A percentile compares a stretch with the other conserved stretches of the same genome.
Conservation (phyloP, 2,888 invertebrate genomes). For the Micoletzkya japonica region DNA sequence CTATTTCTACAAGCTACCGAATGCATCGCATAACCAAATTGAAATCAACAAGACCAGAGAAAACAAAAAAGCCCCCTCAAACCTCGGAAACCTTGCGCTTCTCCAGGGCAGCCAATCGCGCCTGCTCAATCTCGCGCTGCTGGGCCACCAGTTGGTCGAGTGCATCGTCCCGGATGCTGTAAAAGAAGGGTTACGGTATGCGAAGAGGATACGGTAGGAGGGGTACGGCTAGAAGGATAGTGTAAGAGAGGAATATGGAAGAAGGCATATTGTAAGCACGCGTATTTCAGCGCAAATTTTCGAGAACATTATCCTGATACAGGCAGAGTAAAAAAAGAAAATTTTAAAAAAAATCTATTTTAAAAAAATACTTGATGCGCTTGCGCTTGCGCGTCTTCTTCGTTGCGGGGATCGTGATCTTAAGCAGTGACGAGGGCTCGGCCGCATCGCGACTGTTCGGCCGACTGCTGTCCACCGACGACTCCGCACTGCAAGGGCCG, state of each 20-base stretch:
- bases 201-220: too few species aligned
- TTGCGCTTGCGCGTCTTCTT: slow-evolving; percentile 14
- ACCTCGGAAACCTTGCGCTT: slow-evolving; percentile 19
- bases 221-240: too few species aligned
- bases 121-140: slow-evolving; percentile 1
- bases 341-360: neutral
- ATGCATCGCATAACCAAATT: too few species aligned
- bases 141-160: slow-evolving; percentile 2
- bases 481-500: too few species aligned
- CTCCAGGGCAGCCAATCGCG: slow-evolving; percentile 6
- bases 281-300: too few species aligned
- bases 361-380: neutral
- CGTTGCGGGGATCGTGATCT: slow-evolving; percentile 7
- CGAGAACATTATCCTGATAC: neutral
- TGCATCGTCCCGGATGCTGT: neutral
- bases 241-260: too few species aligned
- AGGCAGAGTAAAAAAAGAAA: neutral
- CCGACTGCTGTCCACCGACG: neutral
- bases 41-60: neutral
- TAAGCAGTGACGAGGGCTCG: neutral
- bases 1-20: too few species aligned
- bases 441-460: slow-evolving; percentile 5
- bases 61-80: neutral
- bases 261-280: too few species aligned
- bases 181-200: too few species aligned